A percentile compares a stretch with the other conserved stretches of the same genome.
Conservation (phyloP, 2,797 vertebrate genomes). For the Scyliorhinus canicula region DNA sequence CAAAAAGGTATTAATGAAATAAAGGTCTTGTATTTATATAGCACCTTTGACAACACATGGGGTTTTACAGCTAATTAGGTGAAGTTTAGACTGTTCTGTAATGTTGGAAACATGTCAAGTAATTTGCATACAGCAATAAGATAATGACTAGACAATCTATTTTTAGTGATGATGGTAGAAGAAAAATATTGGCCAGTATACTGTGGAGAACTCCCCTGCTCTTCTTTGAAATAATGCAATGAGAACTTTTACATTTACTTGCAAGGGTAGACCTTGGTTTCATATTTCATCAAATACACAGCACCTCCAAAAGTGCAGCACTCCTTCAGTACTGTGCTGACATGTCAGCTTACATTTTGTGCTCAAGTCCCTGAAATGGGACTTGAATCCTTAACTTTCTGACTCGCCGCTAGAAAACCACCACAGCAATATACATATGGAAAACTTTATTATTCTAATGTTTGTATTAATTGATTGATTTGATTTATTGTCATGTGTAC, state of each 20-base stretch:
- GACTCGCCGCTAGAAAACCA: not conserved
- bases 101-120: not conserved
- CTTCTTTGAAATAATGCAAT: not conserved
- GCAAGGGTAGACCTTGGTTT: not conserved
- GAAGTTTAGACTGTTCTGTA: not conserved
- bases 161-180: not conserved
- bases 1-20: not conserved
- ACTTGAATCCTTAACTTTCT: not conserved
- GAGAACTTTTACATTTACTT: not conserved
- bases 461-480: not conserved
- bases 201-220: not conserved
- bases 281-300: not conserved
- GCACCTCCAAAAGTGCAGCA: not conserved
- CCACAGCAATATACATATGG: not conserved
- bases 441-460: not conserved
- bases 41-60: not conserved
- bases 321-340: not conserved
- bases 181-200: not conserved
- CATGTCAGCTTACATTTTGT: not conserved
- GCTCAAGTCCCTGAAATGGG: not conserved
- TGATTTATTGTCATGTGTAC: no score
- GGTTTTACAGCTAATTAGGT: not conserved
- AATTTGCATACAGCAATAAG: not conserved
- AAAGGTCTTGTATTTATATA: not conserved
- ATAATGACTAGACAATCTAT: not conserved